A percentile compares a stretch with the other conserved stretches of the same genome.
phyloP scores from a whole-genome alignment of 2,797 vertebrate genomes.

The Argentina silus region DNA sequence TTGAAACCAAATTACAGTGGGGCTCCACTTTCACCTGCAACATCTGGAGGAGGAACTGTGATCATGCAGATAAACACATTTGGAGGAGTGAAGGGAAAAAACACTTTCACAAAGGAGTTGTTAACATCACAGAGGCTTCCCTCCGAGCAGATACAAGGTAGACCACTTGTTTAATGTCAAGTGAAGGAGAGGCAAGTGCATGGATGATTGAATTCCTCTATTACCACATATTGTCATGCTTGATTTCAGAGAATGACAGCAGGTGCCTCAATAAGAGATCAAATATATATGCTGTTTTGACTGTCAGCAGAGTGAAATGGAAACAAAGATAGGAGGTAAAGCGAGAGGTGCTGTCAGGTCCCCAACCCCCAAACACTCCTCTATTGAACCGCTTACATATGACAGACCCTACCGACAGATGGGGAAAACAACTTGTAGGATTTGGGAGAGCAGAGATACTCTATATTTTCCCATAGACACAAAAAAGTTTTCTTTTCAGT shows the following conservation, averaged over 20 bases:
- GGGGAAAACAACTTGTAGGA: slow-evolving; percentile 21
- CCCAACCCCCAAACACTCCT: slow-evolving; percentile 42
- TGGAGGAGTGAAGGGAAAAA: slow-evolving; percentile 19
- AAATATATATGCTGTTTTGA: slow-evolving; percentile 46
- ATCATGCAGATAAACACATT: slow-evolving; percentile 21
- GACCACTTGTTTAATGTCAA: slow-evolving; percentile 51
- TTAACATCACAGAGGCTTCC: slow-evolving; percentile 24
- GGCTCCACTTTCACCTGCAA: neutral
- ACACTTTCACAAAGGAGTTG: slow-evolving; percentile 20
- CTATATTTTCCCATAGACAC: slow-evolving; percentile 5
- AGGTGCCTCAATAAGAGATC: slow-evolving; percentile 47
- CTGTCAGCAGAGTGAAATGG: slow-evolving; percentile 43
- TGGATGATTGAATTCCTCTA: slow-evolving; percentile 55
- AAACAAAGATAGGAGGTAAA: slow-evolving; percentile 38
- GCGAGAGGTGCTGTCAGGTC: slow-evolving; percentile 16
- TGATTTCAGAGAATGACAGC: slow-evolving; percentile 56
- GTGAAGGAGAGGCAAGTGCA: slow-evolving; percentile 50
- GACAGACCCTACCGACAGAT: slow-evolving; percentile 32
- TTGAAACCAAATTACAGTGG: slow-evolving; percentile 18
- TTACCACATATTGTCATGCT: slow-evolving; percentile 54
- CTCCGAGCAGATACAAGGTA: slow-evolving; percentile 25
- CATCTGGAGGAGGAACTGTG: slow-evolving; percentile 11
- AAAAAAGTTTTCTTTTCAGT: neutral
- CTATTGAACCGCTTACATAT: slow-evolving; percentile 35
- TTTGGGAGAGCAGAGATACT: no score